These are phyloP conservation scores for Parasteatoda lunata DNA, from an alignment of 2,888 invertebrate genomes.

Conservation along the genomic window DNA sequence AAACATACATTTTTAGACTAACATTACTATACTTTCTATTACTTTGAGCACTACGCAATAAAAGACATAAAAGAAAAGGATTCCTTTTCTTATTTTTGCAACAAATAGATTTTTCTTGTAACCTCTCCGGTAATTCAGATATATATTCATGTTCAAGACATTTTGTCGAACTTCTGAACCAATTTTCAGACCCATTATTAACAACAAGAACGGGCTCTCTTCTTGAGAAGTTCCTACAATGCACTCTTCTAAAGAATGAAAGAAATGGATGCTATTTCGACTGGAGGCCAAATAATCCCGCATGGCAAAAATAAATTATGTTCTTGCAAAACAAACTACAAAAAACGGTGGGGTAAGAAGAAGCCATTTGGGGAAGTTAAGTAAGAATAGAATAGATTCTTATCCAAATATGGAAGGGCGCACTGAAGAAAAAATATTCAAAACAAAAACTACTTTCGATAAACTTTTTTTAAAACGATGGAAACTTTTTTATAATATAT, in stretches of 20 bases:
- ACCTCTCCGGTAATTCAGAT: no score
- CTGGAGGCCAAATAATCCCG: conserved; percentile 54
- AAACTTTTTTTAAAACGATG: conserved; percentile 23
- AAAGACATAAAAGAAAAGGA: no score
- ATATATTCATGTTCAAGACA: no score
- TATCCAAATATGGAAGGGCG: conserved; percentile 28
- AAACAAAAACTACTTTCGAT: conserved; percentile 29
- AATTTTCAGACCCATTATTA: neutral
- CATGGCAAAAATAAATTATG: conserved; percentile 62
- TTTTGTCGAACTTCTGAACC: no score
- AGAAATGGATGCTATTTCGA: conserved; percentile 37
- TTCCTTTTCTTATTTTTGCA: no score
- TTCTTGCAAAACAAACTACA: conserved; percentile 33
- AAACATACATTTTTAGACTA: no score
- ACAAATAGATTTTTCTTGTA: no score
- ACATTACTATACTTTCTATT: no score
- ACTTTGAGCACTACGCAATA: no score
- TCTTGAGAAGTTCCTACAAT: neutral
- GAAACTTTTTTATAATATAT: conserved; percentile 44
- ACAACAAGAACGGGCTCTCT: neutral
- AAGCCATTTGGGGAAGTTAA: conserved; percentile 27
- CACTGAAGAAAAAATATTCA: conserved; percentile 27
- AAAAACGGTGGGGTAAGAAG: conserved; percentile 22
- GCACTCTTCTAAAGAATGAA: conserved; percentile 13
- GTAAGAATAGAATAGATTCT: conserved; percentile 55